phyloP scores from a whole-genome alignment of 1,140 invertebrate species.

The Eriocheir sinensis region DNA sequence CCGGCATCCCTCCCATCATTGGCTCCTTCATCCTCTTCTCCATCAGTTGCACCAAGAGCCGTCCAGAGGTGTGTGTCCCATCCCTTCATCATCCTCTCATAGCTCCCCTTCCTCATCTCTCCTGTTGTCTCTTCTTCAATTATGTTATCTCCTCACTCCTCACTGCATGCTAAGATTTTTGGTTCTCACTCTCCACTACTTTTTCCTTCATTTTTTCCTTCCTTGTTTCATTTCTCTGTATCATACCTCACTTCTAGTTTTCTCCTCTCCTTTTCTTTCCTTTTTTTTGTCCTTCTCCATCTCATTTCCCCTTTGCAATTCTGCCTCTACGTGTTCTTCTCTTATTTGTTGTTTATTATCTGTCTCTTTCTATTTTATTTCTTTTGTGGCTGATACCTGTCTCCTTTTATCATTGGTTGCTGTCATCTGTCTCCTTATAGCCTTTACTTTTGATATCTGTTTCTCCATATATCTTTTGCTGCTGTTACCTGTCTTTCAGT shows the following conservation, averaged over 20 bases:
- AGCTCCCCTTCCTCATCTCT: too few species aligned
- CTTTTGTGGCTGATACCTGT: not conserved
- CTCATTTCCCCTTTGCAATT: too few species aligned
- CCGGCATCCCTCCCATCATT: slow-evolving; percentile 92
- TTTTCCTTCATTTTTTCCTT: too few species aligned
- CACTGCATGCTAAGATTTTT: too few species aligned
- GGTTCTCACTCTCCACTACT: too few species aligned
- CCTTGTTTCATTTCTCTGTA: not conserved
- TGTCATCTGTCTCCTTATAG: too few species aligned
- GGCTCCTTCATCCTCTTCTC: slow-evolving; percentile 82
- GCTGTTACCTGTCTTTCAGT: too few species aligned
- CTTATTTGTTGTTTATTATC: not conserved
- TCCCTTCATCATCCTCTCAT: not conserved
- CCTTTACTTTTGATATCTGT: not conserved
- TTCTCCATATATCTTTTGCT: not conserved
- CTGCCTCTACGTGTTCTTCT: not conserved
- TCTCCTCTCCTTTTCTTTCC: not conserved
- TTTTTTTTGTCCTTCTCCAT: not conserved
- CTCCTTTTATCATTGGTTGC: not conserved
- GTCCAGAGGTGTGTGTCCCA: slow-evolving; percentile 50
- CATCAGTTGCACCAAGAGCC: slow-evolving; percentile 75
- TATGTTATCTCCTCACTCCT: not conserved
- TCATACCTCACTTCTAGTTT: not conserved
- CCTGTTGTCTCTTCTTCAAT: not conserved
- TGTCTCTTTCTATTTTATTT: not conserved